Evolutionary conservation across 1,140 invertebrate genomes (phyloP).

Genomic region (Camponotus vicinus): DNA sequence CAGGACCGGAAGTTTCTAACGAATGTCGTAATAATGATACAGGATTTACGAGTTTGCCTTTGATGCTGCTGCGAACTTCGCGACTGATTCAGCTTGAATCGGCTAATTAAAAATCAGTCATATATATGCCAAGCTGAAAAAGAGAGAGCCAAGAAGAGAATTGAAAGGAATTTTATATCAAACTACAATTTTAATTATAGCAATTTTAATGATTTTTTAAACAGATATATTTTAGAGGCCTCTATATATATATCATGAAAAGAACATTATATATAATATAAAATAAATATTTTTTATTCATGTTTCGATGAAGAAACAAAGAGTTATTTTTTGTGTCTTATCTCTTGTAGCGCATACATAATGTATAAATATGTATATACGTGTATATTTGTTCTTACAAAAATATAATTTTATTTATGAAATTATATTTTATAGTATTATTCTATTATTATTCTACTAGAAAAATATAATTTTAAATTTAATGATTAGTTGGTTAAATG

Average conservation of each 20-base stretch:
- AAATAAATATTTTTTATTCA: not conserved
- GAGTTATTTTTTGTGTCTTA: not conserved
- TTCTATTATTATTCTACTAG: not conserved
- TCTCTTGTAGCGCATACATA: not conserved
- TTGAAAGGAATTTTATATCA: not conserved
- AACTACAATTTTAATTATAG: not conserved
- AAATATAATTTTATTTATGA: not conserved
- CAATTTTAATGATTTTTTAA: not conserved
- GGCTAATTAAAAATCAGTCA: slow-evolving; percentile 20
- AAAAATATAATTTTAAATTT: not conserved
- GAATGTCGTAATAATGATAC: slow-evolving; percentile 40
- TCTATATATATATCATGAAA: not conserved
- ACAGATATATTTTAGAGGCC: not conserved
- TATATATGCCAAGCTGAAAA: not conserved
- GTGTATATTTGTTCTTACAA: no score
- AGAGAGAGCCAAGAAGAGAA: not conserved
- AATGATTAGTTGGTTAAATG: not conserved
- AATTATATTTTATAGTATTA: not conserved
- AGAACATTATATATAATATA: slow-evolving; percentile 27
- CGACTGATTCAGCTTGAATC: not conserved
- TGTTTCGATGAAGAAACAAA: not conserved
- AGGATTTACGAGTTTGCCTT: slow-evolving; percentile 47
- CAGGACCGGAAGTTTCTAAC: slow-evolving; percentile 42
- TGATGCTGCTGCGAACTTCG: not conserved
- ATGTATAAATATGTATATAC: no score